These are phyloP conservation scores for Trichogramma dendrolimi DNA, from an alignment of 2,888 invertebrate genomes.

Conservation along the genomic window DNA sequence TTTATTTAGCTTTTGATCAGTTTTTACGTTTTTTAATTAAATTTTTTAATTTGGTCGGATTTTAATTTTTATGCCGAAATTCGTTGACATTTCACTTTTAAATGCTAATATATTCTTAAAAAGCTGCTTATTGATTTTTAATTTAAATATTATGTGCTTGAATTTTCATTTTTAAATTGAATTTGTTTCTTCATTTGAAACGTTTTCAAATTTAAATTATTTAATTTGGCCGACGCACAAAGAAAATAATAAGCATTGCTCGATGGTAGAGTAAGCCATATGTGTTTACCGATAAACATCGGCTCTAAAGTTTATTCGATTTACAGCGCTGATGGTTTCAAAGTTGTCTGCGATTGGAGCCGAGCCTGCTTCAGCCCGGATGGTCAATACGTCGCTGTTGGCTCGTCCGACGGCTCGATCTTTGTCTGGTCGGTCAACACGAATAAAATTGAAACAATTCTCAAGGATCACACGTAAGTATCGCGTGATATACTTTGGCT, in stretches of 20 bases:
- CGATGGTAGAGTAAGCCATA: too few species aligned
- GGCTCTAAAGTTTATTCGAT: conserved; percentile 21
- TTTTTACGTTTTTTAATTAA: too few species aligned
- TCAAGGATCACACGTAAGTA: conserved; percentile 80
- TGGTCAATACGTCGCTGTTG: conserved; percentile 83
- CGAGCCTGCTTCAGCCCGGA: conserved; percentile 90
- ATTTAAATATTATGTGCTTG: neutral
- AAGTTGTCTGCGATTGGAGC: conserved; percentile 92
- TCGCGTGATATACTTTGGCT: neutral
- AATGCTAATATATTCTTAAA: too few species aligned
- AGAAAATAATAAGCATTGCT: neutral
- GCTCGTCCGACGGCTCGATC: conserved; percentile 85
- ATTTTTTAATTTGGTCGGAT: too few species aligned
- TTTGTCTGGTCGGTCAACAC: conserved; percentile 86
- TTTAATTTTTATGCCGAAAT: too few species aligned
- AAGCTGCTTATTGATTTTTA: neutral
- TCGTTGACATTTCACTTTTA: too few species aligned
- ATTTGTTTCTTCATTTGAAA: neutral
- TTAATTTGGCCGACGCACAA: neutral
- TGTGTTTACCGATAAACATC: neutral
- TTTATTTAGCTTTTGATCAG: too few species aligned
- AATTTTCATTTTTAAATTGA: neutral
- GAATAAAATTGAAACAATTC: conserved; percentile 69
- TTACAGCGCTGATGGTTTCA: conserved; percentile 88
- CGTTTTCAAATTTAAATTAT: neutral